phyloP scores from a whole-genome alignment of 2,113 vertebrate genomes.

The Cepphus grylle region DNA sequence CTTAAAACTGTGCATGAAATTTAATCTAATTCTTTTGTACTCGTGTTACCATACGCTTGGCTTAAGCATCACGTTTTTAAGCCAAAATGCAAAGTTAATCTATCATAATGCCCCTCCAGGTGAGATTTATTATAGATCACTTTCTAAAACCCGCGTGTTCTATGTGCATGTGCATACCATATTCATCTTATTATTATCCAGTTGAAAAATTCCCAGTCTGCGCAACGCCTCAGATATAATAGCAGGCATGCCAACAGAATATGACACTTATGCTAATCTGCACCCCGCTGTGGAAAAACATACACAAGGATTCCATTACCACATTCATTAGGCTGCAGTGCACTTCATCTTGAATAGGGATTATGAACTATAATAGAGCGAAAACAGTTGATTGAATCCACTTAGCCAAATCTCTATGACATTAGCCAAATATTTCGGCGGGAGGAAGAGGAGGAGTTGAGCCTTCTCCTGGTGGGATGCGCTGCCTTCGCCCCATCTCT shows the following conservation, averaged over 20 bases:
- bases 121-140: constrained; percentile 73
- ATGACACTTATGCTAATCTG: constrained; percentile 93
- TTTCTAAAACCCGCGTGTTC: constrained; percentile 53
- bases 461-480: background rate
- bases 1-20: constrained; percentile 63
- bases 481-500: background rate
- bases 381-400: constrained; percentile 76
- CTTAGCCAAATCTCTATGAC: constrained; percentile 74
- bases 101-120: constrained; percentile 65
- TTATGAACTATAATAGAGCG: constrained; percentile 77
- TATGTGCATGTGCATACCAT: constrained; percentile 58
- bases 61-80: constrained; percentile 51
- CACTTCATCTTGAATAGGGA: constrained; percentile 81
- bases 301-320: constrained; percentile 89
- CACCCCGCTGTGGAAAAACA: constrained; percentile 82
- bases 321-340: constrained; percentile 85
- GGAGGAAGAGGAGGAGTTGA: constrained; percentile 12
- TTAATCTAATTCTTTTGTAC: constrained; percentile 65
- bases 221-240: constrained; percentile 72
- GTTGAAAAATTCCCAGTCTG: constrained; percentile 71
- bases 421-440: constrained; percentile 68
- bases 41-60: constrained; percentile 52
- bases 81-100: constrained; percentile 67
- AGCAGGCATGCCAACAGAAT: constrained; percentile 82
- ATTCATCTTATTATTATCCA: constrained; percentile 73